Base-by-base conservation (phyloP, 2,888 invertebrate species). In the Diadegma fenestrale region DNA sequence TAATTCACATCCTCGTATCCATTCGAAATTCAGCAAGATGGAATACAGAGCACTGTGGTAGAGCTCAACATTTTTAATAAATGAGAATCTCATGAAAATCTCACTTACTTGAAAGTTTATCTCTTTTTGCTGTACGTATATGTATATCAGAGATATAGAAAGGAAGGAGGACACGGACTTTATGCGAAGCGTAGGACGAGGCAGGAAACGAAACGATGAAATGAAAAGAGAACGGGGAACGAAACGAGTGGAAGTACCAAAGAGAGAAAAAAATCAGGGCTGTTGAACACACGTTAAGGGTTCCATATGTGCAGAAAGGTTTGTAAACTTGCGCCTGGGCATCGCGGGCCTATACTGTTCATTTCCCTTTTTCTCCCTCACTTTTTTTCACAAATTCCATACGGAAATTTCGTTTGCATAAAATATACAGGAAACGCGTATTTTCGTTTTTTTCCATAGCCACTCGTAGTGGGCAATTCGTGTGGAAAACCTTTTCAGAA, bases 141-240 rank as follows among this genome's bases (percentile, higher is more conserved):
- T 48, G 12, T 63, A 43, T 19, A 69, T 22, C 61, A 54, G 48
- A 71, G 54, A 76, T 43, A 19, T 43, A 19, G 26, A 51, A 17
- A 45, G 26, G 45, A 37, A 64, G 45, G 51, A 51, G 63, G 71
- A 76, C 19, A 37, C 6, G 73, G 45, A 48, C 63, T n/a, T n/a
- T 48, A 30, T 71, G 22, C 58, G 61, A 75, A 30, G 75, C 37
- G 68, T 48, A 64, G 37, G 22, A 64, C 12, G 77, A 66, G 73
- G 64, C 45, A 75, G 73, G 33, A 17, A 71, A 76, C 48, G 41
- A 77, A 72, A 71, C 63, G 72, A 81, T 81, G 84, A 33, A 33
- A n/a, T n/a, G n/a, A 84, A 84, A 81, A 77, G 80, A 81, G 84
- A 61, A 84, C 61, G 77, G 66, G 58, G 66, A 80, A 73, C 64